These are phyloP conservation scores for Pimpla rufipes DNA, from an alignment of 2,888 invertebrate genomes.

Conservation along the genomic window DNA sequence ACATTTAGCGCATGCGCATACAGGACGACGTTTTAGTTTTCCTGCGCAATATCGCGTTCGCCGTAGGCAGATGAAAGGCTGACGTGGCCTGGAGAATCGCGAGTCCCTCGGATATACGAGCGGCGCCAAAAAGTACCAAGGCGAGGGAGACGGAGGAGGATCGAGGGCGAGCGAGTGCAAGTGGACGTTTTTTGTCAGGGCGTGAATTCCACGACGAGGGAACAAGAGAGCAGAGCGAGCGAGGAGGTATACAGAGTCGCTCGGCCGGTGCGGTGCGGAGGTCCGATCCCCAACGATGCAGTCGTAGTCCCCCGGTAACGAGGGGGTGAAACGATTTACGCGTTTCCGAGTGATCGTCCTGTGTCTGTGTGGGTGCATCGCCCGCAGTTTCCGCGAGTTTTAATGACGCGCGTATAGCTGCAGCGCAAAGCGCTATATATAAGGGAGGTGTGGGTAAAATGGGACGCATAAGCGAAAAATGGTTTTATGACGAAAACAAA, in stretches of 20 bases:
- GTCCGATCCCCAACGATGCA: conserved; percentile 8
- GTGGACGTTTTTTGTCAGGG: conserved; percentile 10
- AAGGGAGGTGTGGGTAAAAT: too few species aligned
- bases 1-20: not conserved
- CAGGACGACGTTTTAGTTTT: conserved; percentile 3
- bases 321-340: conserved; percentile 47
- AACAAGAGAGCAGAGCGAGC: not conserved
- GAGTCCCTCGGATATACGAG: conserved; percentile 75
- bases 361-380: conserved; percentile 17
- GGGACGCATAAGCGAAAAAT: too few species aligned
- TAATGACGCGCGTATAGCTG: conserved; percentile 51
- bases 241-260: not conserved
- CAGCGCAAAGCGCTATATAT: conserved; percentile 2
- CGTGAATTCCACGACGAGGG: not conserved
- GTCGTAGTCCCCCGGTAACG: conserved; percentile 50
- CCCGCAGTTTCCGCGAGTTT: conserved; percentile 61
- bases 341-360: conserved; percentile 46
- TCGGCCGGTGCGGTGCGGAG: not conserved
- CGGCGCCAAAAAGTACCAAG: conserved; percentile 78
- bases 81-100: conserved; percentile 51
- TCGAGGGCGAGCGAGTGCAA: conserved; percentile 1
- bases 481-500: too few species aligned
- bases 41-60: conserved; percentile 9
- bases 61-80: conserved; percentile 69
- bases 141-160: conserved; percentile 49